Conservation (phyloP, 2,888 invertebrate genomes). For the Anthrax anthrax region DNA sequence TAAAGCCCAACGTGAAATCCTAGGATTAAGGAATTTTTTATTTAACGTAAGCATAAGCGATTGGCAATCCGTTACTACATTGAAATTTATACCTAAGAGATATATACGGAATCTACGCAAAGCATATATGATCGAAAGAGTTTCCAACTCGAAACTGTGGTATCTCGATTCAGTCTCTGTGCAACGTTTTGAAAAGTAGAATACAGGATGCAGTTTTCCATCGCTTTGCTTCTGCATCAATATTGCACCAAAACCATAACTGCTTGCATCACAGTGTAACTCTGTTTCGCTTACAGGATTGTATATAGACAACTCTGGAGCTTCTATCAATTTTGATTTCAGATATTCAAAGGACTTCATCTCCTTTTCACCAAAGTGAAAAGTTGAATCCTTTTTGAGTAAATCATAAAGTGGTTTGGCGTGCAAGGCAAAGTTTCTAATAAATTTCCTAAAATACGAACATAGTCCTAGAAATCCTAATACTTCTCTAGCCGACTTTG, state of each 20-base stretch:
- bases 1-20: constrained; percentile 14
- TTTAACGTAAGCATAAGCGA: constrained; percentile 13
- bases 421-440: constrained; percentile 11
- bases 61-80: constrained; percentile 9
- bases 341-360: constrained; percentile 13
- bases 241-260: neutral
- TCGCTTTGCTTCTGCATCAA: too few relatives aligned
- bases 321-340: neutral
- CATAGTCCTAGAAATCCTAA: constrained; percentile 17
- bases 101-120: too few relatives aligned
- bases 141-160: too few relatives aligned
- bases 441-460: constrained; percentile 16
- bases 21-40: constrained; percentile 14
- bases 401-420: constrained; percentile 13
- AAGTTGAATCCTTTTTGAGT: constrained; percentile 10
- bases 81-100: too few relatives aligned
- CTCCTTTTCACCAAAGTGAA: constrained; percentile 10
- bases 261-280: constrained; percentile 1
- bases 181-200: too few relatives aligned
- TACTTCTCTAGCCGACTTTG: too few relatives aligned
- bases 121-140: too few relatives aligned
- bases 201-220: too few relatives aligned
- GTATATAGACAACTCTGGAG: neutral
- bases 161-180: too few relatives aligned
- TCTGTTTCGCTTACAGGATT: neutral